Conservation (phyloP, 2,888 invertebrate genomes). For the Pollenia angustigena region DNA sequence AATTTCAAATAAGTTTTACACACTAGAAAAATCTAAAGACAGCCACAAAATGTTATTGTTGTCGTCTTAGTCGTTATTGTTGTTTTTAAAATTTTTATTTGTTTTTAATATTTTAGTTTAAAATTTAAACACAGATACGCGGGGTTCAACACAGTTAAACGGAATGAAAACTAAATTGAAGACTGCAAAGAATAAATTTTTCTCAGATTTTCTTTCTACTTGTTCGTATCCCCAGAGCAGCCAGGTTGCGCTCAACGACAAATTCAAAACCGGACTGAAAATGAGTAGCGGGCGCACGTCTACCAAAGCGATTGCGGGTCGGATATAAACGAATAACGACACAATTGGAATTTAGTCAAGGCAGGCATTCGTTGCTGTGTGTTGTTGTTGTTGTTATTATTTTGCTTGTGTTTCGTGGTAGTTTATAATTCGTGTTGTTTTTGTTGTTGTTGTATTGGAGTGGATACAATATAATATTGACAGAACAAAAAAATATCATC, state of each 20-base stretch:
- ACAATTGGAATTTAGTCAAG: slow-evolving; percentile 74
- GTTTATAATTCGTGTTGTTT: slow-evolving; percentile 20
- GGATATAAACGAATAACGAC: slow-evolving; percentile 69
- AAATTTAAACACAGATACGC: slow-evolving; percentile 40
- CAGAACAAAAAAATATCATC: slow-evolving; percentile 54
- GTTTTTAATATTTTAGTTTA: background rate
- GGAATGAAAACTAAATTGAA: slow-evolving; percentile 49
- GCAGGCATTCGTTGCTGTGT: slow-evolving; percentile 46
- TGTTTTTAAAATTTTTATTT: slow-evolving; percentile 32
- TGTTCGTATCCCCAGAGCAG: slow-evolving; percentile 50
- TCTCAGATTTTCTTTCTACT: slow-evolving; percentile 46
- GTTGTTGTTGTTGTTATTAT: slow-evolving; percentile 22
- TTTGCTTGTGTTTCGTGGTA: slow-evolving; percentile 33
- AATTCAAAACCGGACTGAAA: slow-evolving; percentile 82
- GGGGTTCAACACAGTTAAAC: slow-evolving; percentile 35
- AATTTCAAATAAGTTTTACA: slow-evolving; percentile 30
- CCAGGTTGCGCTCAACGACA: slow-evolving; percentile 77
- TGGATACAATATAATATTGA: slow-evolving; percentile 36
- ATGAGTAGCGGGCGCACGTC: slow-evolving; percentile 76
- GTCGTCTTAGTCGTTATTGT: slow-evolving; percentile 17
- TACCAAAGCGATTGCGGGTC: slow-evolving; percentile 70
- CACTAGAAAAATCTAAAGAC: slow-evolving; percentile 39
- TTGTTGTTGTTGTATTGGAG: slow-evolving; percentile 40
- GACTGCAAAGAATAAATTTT: slow-evolving; percentile 26
- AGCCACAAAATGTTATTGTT: background rate